Percentiles rank a stretch among this genome's conserved stretches.
phyloP scores from a whole-genome alignment of 2,797 vertebrate genomes.

The Chrosomus eos region DNA sequence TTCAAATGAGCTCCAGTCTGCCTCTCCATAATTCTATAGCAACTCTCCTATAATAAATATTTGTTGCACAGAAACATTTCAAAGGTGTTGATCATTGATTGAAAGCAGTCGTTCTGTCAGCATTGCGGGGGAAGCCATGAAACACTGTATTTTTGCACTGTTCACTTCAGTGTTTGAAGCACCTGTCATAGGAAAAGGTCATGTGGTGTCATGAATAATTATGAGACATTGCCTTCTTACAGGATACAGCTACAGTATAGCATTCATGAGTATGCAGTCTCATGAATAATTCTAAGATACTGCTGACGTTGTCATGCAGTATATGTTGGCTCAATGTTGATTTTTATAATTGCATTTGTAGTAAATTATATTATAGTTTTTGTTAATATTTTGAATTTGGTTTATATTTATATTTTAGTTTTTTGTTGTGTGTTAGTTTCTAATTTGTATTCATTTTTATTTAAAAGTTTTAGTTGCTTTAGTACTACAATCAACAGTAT shows the following conservation, averaged over 20 bases:
- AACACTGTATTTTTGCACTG: conserved; percentile 70
- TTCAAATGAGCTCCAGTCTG: neutral
- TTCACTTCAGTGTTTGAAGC: conserved; percentile 73
- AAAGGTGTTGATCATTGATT: neutral
- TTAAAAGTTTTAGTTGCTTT: neutral
- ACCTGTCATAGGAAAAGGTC: conserved; percentile 10
- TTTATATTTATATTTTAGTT: neutral
- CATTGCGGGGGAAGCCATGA: conserved; percentile 65
- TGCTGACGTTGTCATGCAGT: neutral
- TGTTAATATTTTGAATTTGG: neutral
- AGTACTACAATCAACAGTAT: neutral
- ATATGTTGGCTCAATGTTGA: neutral
- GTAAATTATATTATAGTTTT: neutral
- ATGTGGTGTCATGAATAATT: conserved; percentile 28
- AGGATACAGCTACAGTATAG: conserved; percentile 9
- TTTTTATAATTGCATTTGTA: neutral
- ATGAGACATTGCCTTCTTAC: neutral
- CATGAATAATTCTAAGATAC: conserved; percentile 2
- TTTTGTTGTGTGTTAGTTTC: too few species aligned
- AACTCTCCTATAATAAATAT: neutral
- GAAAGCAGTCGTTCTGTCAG: neutral
- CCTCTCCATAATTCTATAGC: neutral
- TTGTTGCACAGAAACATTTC: neutral
- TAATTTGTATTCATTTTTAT: neutral
- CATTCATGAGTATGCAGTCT: neutral